Conservation (phyloP, 1,140 invertebrate species). For the Pseudomyrmex flavicornis region DNA sequence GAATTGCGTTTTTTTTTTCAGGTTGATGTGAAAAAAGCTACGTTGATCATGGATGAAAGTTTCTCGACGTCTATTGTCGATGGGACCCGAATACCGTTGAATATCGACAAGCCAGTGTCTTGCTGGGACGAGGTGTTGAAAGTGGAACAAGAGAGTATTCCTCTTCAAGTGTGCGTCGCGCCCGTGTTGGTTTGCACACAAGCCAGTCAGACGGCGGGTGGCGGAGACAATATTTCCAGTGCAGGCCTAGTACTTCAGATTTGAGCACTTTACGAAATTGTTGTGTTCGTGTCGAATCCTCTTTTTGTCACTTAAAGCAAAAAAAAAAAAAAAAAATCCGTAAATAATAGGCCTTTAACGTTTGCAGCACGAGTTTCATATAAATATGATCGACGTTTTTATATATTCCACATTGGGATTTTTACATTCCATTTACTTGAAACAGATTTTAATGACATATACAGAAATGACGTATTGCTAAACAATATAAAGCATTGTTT, state of each 20-base stretch:
- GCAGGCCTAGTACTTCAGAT: conserved; percentile 93
- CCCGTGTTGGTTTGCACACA: conserved; percentile 94
- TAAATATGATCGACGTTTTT: background rate
- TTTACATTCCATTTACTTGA: conserved; percentile 34
- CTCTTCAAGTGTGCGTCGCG: conserved; percentile 92
- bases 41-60: conserved; percentile 93
- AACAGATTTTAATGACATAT: too few relatives aligned
- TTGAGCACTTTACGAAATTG: conserved; percentile 70
- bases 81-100: conserved; percentile 87
- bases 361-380: conserved; percentile 17
- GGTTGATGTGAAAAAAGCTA: conserved; percentile 90
- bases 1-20: conserved; percentile 72
- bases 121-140: conserved; percentile 91
- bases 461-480: conserved; percentile 22
- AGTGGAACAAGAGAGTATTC: conserved; percentile 80
- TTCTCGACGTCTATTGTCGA: conserved; percentile 89
- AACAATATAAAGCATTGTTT: conserved; percentile 15
- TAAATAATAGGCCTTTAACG: conserved; percentile 23
- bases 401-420: conserved; percentile 4
- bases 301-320: background rate
- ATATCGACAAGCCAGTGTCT: conserved; percentile 91
- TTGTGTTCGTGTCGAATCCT: background rate
- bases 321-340: background rate
- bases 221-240: conserved; percentile 95
- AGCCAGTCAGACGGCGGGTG: conserved; percentile 93